Evolutionary conservation across 2,113 vertebrate species (phyloP).

Genomic region (Hoplias malabaricus): DNA sequence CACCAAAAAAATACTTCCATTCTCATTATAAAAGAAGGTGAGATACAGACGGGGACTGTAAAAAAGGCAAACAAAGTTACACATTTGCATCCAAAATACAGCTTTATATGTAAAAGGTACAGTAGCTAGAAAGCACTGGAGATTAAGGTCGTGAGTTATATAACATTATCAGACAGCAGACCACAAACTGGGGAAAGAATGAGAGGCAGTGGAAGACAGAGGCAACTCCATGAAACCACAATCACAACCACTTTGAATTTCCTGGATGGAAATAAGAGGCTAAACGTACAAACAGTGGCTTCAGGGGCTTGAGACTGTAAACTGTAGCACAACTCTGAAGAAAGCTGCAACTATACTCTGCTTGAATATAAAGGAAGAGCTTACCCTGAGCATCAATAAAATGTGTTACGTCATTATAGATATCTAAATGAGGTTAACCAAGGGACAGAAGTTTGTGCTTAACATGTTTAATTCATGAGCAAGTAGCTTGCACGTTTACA

Average conservation of each 20-base stretch:
- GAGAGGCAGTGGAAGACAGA: background rate
- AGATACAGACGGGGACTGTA: background rate
- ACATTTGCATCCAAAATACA: background rate
- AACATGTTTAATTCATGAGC: too few species aligned
- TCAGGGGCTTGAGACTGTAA: background rate
- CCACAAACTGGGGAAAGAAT: constrained; percentile 7
- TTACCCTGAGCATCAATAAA: too few species aligned
- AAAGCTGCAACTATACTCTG: background rate
- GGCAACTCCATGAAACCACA: background rate
- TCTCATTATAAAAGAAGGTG: background rate
- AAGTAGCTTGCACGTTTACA: too few species aligned
- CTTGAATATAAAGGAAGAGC: too few species aligned
- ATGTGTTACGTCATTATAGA: too few species aligned
- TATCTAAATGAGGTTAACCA: too few species aligned
- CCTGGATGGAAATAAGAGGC: background rate
- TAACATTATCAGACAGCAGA: constrained; percentile 60
- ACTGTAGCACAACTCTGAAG: background rate
- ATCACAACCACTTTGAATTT: background rate
- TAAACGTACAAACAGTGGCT: background rate
- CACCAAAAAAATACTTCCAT: background rate
- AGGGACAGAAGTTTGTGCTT: too few species aligned
- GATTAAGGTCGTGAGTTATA: constrained; percentile 76
- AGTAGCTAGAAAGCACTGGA: constrained; percentile 60
- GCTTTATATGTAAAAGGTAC: background rate
- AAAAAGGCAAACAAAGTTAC: background rate